Evolutionary conservation across 2,797 vertebrate genomes (phyloP).

Genomic region (Acestrorhynchus altus): DNA sequence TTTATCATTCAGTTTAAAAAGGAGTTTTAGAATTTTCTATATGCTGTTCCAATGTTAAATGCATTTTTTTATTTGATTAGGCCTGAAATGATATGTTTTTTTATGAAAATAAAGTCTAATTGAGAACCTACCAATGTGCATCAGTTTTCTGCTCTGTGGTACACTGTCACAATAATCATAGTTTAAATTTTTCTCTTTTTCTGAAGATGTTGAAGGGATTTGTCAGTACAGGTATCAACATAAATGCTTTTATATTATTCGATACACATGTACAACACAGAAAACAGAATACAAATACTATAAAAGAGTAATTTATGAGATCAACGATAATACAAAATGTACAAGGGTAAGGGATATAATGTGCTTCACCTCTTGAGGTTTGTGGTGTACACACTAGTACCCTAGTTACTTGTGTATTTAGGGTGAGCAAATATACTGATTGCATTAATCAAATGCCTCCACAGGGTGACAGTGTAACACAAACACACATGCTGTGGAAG

Average conservation of each 20-base stretch:
- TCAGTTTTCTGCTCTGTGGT: no score
- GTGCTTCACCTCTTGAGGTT: not conserved
- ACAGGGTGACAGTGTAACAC: slow-evolving; percentile 62
- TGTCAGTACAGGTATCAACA: no score
- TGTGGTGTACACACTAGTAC: not conserved
- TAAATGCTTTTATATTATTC: no score
- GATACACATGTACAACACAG: no score
- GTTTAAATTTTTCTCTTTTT: no score
- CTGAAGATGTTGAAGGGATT: no score
- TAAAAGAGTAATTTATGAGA: no score
- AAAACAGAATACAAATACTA: no score
- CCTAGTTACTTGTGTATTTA: not conserved
- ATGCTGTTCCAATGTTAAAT: not conserved
- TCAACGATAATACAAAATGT: no score
- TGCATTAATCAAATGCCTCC: slow-evolving; percentile 52
- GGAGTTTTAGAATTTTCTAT: not conserved
- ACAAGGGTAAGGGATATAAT: not conserved
- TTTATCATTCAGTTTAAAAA: not conserved
- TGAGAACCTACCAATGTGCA: not conserved
- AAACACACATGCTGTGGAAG: slow-evolving; percentile 8
- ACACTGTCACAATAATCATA: no score
- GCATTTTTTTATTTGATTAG: not conserved
- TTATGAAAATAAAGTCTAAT: slow-evolving; percentile 18
- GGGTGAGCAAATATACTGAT: slow-evolving; percentile 1
- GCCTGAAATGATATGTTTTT: not conserved